Evolutionary conservation across 2,888 invertebrate genomes (phyloP).

Genomic region (Drosophila tanythrix): DNA sequence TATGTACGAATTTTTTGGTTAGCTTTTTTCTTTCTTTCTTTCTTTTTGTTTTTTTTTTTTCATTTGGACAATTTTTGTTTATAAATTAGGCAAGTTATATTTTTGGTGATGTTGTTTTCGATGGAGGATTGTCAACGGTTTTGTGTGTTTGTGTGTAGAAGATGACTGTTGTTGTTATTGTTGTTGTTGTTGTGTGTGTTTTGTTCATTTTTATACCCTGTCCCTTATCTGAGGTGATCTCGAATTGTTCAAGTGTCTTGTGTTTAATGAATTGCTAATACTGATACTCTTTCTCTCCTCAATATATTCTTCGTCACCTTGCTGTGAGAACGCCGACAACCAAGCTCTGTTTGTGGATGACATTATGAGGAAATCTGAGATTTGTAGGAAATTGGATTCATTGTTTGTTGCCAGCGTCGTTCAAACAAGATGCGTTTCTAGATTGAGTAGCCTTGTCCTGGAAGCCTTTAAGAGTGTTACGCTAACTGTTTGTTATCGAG

Average conservation of each 20-base stretch:
- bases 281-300: slow-evolving; percentile 29
- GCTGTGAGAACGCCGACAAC: slow-evolving; percentile 32
- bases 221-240: slow-evolving; percentile 34
- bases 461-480: slow-evolving; percentile 26
- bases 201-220: slow-evolving; percentile 48
- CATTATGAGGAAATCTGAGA: slow-evolving; percentile 19
- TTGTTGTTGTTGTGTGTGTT: slow-evolving; percentile 24
- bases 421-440: background rate
- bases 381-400: slow-evolving; percentile 24
- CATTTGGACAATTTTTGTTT: slow-evolving; percentile 43
- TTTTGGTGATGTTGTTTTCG: slow-evolving; percentile 35
- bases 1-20: slow-evolving; percentile 43
- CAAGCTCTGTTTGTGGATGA: slow-evolving; percentile 39
- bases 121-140: slow-evolving; percentile 70
- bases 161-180: slow-evolving; percentile 49
- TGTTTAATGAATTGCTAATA: slow-evolving; percentile 46
- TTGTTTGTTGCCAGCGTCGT: slow-evolving; percentile 30
- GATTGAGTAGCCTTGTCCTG: slow-evolving; percentile 25
- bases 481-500: slow-evolving; percentile 16
- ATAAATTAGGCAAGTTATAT: slow-evolving; percentile 12
- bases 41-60: background rate
- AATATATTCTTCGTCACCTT: background rate
- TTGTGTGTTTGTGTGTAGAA: slow-evolving; percentile 32
- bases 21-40: background rate
- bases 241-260: slow-evolving; percentile 15